Evolutionary conservation across 2,888 invertebrate genomes (phyloP).

Genomic region (Habroteleia sp.): DNA sequence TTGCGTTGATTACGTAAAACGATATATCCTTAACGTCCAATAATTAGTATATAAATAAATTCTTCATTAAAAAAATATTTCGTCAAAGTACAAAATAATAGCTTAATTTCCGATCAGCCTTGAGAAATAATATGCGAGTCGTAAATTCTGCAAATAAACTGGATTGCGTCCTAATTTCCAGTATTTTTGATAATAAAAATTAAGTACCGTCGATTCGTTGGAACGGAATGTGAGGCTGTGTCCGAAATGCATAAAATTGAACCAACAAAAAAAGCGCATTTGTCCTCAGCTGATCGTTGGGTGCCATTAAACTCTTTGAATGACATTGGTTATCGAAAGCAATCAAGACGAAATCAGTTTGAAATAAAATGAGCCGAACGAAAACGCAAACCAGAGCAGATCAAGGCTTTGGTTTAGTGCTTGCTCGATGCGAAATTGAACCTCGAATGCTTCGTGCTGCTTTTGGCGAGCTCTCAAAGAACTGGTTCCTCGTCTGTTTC

Average conservation of each 20-base stretch:
- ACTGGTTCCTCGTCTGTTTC: conserved; percentile 86
- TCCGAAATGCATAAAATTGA: conserved; percentile 31
- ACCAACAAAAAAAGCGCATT: conserved; percentile 8
- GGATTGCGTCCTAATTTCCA: conserved; percentile 12
- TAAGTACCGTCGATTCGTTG: conserved; percentile 27
- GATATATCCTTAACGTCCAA: not conserved
- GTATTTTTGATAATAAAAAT: conserved; percentile 25
- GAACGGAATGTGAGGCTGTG: conserved; percentile 39
- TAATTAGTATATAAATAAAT: not conserved
- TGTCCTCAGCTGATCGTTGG: conserved; percentile 5
- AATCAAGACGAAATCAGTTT: conserved; percentile 1
- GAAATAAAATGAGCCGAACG: not conserved
- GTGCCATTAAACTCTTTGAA: not conserved
- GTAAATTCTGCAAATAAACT: not conserved
- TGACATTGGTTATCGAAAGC: conserved; percentile 9
- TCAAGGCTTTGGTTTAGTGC: conserved; percentile 1
- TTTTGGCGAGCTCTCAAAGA: conserved; percentile 78
- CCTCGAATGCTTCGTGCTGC: conserved; percentile 37
- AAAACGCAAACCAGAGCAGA: not conserved
- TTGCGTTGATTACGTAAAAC: conserved; percentile 6
- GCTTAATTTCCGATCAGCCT: conserved; percentile 30
- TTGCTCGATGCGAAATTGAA: conserved; percentile 34
- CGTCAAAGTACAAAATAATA: conserved; percentile 16
- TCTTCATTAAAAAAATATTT: conserved; percentile 2
- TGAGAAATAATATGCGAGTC: conserved; percentile 1